Conservation (phyloP, 2,113 vertebrate genomes). For the Sander lucioperca region DNA sequence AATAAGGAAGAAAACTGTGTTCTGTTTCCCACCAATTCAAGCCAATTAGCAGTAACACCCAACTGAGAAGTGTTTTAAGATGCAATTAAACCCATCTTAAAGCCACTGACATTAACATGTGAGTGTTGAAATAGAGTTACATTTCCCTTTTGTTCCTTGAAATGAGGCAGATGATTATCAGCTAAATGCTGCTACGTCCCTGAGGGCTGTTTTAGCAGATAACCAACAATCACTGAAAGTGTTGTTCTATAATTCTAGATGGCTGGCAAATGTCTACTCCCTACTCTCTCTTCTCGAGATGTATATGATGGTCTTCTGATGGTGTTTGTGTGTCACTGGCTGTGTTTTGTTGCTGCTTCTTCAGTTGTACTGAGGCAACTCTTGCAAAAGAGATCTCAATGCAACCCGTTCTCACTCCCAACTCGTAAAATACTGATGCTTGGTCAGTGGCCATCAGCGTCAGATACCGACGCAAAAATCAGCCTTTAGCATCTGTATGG, state of each 20-base stretch:
- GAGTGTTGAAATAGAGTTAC: not conserved
- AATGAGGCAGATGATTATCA: conserved; percentile 4
- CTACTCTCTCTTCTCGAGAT: not conserved
- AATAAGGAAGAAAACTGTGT: not conserved
- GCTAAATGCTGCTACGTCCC: conserved; percentile 9
- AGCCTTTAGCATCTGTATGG: too few species aligned
- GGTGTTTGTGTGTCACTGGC: not conserved
- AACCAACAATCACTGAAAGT: not conserved
- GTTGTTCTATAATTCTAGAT: not conserved
- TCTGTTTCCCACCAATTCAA: not conserved
- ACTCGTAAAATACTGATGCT: too few species aligned
- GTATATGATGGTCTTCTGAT: not conserved
- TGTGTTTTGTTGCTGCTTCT: not conserved
- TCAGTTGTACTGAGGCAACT: not conserved
- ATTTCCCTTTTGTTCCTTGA: not conserved
- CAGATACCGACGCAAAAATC: too few species aligned
- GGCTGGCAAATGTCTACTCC: not conserved
- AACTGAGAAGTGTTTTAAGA: conserved; percentile 1
- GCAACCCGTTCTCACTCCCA: too few species aligned
- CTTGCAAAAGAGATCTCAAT: not conserved
- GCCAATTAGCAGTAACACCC: not conserved
- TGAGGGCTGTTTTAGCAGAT: not conserved
- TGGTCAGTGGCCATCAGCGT: too few species aligned
- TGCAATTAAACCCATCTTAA: not conserved
- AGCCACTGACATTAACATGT: not conserved